Percentiles rank a stretch among this genome's conserved stretches.
Evolutionary conservation across 2,797 vertebrate species (phyloP).

Genomic region (Helostoma temminkii): DNA sequence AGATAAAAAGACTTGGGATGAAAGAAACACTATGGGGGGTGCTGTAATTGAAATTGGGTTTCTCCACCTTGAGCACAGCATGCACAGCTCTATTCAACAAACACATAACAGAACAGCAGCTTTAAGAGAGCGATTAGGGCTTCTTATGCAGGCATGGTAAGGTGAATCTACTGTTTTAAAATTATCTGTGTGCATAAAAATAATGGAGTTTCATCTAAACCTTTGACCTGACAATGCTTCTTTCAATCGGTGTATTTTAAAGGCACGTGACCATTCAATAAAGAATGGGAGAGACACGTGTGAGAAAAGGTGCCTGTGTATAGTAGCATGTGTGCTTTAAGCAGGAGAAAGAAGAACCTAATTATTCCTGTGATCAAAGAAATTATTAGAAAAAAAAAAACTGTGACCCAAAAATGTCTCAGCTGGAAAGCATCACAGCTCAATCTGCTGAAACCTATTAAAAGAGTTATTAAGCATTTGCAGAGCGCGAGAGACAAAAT

Average conservation of each 20-base stretch:
- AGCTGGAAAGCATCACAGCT: conserved; percentile 70
- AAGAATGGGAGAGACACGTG: conserved; percentile 9
- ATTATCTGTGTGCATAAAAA: conserved; percentile 27
- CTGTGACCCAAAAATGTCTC: conserved; percentile 79
- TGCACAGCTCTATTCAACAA: conserved; percentile 32
- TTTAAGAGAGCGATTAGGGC: conserved; percentile 30
- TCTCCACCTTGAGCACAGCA: conserved; percentile 58
- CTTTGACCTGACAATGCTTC: conserved; percentile 34
- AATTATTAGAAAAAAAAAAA: conserved; percentile 60
- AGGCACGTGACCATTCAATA: neutral
- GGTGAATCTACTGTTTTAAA: conserved; percentile 36
- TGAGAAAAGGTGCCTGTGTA: conserved; percentile 38
- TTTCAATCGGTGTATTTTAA: conserved; percentile 12
- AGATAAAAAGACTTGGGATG: conserved; percentile 25
- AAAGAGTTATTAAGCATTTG: conserved; percentile 55
- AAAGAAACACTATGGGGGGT: conserved; percentile 20
- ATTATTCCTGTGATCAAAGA: conserved; percentile 80
- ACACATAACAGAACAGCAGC: conserved; percentile 34
- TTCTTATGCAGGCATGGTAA: conserved; percentile 1
- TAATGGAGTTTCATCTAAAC: conserved; percentile 20
- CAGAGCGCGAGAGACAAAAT: conserved; percentile 40
- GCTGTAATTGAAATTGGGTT: conserved; percentile 52
- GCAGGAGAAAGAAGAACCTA: conserved; percentile 52
- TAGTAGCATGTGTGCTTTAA: conserved; percentile 24
- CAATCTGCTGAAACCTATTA: conserved; percentile 73